These are phyloP conservation scores for Cacatua alba DNA, from an alignment of 2,113 vertebrate genomes.

Conservation along the genomic window DNA sequence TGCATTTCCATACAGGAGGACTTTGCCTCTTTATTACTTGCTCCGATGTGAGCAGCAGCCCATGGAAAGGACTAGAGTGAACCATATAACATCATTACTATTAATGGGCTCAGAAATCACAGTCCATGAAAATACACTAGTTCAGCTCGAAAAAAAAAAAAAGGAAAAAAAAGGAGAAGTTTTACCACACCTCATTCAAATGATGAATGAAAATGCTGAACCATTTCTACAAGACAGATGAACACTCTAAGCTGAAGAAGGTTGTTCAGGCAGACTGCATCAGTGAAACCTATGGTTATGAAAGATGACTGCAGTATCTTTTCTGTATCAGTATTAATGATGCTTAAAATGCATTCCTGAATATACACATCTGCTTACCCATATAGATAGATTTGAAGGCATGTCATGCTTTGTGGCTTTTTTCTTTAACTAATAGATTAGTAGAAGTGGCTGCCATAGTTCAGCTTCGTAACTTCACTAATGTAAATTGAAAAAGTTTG, in stretches of 20 bases:
- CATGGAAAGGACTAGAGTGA: conserved; percentile 49
- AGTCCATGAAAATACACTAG: conserved; percentile 49
- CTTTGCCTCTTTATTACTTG: conserved; percentile 55
- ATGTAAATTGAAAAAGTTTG: conserved; percentile 61
- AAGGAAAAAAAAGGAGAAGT: not conserved
- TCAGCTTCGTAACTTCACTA: conserved; percentile 66
- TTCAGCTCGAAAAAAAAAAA: not conserved
- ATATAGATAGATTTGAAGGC: conserved; percentile 15
- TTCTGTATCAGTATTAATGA: conserved; percentile 65
- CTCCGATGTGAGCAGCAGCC: conserved; percentile 40
- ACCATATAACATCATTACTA: conserved; percentile 53
- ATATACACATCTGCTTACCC: conserved; percentile 63
- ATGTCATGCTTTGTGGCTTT: not conserved
- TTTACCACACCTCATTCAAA: conserved; percentile 60
- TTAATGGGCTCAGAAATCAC: conserved; percentile 66
- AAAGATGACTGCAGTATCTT: conserved; percentile 58
- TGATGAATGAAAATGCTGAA: conserved; percentile 69
- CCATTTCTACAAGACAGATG: conserved; percentile 59
- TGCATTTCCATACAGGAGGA: not conserved
- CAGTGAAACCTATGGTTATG: conserved; percentile 51
- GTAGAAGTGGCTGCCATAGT: conserved; percentile 33
- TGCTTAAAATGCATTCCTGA: conserved; percentile 68
- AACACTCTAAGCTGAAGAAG: conserved; percentile 40
- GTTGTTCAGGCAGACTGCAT: conserved; percentile 23
- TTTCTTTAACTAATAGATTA: conserved; percentile 59